A percentile compares a stretch with the other conserved stretches of the same genome.
Conservation (phyloP, 2,797 vertebrate species). For the Phaenicophaeus curvirostris region DNA sequence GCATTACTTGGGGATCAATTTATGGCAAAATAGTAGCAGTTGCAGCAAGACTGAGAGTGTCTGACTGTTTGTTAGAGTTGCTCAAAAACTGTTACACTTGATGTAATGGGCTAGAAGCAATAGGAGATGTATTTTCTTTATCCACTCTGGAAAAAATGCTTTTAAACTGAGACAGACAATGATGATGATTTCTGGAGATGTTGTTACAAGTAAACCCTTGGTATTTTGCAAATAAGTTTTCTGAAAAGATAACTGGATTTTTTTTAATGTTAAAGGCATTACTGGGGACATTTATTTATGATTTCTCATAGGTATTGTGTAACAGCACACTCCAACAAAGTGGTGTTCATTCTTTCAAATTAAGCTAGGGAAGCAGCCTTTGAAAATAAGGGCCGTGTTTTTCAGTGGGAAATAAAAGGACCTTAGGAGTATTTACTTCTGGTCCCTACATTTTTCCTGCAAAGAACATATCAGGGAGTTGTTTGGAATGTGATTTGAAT, state of each 20-base stretch:
- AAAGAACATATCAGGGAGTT: neutral
- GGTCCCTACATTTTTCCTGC: neutral
- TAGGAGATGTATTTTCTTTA: neutral
- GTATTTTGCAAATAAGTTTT: neutral
- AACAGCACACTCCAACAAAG: neutral
- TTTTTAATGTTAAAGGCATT: neutral
- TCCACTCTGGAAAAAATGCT: neutral
- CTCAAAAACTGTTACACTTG: neutral
- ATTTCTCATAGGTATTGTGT: neutral
- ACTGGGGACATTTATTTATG: neutral
- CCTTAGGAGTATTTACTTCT: neutral
- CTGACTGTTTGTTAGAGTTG: neutral
- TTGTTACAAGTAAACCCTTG: neutral
- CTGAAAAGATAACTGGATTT: neutral
- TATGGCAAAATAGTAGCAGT: conserved; percentile 70
- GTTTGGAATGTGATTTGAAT: neutral
- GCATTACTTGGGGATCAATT: conserved; percentile 71
- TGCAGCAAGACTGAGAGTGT: conserved; percentile 73
- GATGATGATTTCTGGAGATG: neutral
- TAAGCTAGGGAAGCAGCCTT: neutral
- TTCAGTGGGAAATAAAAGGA: neutral
- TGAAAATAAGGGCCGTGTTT: neutral
- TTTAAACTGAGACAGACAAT: neutral
- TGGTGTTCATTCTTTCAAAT: neutral
- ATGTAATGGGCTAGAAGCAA: neutral